A percentile compares a stretch with the other conserved stretches of the same genome.
These are phyloP conservation scores for Apoderus coryli DNA, from an alignment of 2,888 invertebrate genomes.

Conservation along the genomic window DNA sequence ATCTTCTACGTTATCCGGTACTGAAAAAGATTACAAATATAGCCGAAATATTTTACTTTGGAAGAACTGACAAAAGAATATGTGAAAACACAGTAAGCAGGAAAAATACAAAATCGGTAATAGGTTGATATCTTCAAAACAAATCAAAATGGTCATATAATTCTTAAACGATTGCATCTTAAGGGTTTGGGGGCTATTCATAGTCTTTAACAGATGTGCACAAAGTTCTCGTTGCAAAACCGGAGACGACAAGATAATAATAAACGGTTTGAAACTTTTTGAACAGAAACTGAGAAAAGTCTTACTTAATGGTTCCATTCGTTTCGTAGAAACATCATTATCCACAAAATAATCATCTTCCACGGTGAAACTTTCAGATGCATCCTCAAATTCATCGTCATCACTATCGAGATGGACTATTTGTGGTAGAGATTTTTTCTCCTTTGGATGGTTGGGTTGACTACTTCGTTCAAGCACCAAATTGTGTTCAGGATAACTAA, in stretches of 20 bases:
- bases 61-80: no score
- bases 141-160: no score
- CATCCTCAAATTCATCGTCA: slow-evolving; percentile 76
- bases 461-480: slow-evolving; percentile 28
- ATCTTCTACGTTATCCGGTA: slow-evolving; percentile 75
- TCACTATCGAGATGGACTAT: slow-evolving; percentile 59
- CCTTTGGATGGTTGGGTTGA: slow-evolving; percentile 21
- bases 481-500: slow-evolving; percentile 33
- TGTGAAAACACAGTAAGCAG: no score
- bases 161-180: no score
- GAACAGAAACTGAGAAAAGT: slow-evolving; percentile 14
- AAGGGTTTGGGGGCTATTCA: no score
- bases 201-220: no score
- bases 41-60: no score
- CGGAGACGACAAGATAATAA: slow-evolving; percentile 1
- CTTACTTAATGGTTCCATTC: slow-evolving; percentile 65
- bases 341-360: slow-evolving; percentile 83
- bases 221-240: no score
- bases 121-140: no score
- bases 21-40: slow-evolving; percentile 41
- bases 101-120: no score
- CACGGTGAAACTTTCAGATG: slow-evolving; percentile 63
- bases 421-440: slow-evolving; percentile 20
- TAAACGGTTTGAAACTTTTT: slow-evolving; percentile 3
- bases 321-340: slow-evolving; percentile 47